Conservation (phyloP, 2,797 vertebrate genomes). For the Rallus crepitans region DNA sequence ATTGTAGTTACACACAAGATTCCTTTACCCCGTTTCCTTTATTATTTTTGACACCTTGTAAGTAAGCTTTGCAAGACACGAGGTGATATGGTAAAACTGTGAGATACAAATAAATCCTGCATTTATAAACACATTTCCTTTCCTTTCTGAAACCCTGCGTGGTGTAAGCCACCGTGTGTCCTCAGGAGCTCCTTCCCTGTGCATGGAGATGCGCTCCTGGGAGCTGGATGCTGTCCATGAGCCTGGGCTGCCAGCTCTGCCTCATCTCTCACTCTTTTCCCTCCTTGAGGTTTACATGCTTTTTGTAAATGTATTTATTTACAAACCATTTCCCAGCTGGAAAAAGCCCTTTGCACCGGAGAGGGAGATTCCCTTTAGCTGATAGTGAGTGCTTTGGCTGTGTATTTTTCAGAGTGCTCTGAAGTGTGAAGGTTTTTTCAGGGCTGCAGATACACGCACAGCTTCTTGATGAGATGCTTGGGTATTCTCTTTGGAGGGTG, state of each 20-base stretch:
- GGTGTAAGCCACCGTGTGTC: not conserved
- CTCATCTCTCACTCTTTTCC: not conserved
- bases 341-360: not conserved
- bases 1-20: not conserved
- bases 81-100: not conserved
- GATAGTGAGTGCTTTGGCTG: not conserved
- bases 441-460: not conserved
- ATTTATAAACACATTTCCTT: not conserved
- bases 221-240: not conserved
- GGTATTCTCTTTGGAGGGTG: slow-evolving; percentile 4
- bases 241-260: not conserved
- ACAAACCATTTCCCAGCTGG: slow-evolving; percentile 6
- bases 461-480: slow-evolving; percentile 29
- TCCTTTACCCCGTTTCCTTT: not conserved
- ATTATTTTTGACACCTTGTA: not conserved
- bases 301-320: slow-evolving; percentile 20
- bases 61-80: not conserved
- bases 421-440: slow-evolving; percentile 44
- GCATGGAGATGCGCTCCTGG: not conserved
- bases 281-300: not conserved
- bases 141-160: not conserved
- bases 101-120: not conserved
- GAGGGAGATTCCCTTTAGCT: slow-evolving; percentile 13
- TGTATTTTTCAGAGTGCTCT: slow-evolving; percentile 50
- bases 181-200: not conserved